These are phyloP conservation scores for Diloba caeruleocephala DNA, from an alignment of 2,888 invertebrate genomes.

Conservation along the genomic window DNA sequence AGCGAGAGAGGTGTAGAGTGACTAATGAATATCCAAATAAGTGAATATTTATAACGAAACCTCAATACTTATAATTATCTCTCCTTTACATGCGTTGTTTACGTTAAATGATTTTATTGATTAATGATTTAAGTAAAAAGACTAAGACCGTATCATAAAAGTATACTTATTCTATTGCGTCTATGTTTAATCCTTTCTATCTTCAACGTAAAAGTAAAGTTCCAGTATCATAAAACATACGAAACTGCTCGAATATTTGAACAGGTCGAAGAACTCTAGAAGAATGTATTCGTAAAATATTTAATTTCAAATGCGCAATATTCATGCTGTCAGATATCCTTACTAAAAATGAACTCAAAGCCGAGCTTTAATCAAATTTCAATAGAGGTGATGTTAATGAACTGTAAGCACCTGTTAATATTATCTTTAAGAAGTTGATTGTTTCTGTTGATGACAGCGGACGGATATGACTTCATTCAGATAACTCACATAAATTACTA, in stretches of 20 bases:
- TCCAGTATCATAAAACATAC: too few relatives aligned
- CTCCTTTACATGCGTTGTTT: not conserved
- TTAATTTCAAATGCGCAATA: too few relatives aligned
- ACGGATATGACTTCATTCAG: slow-evolving; percentile 42
- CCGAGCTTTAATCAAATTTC: slow-evolving; percentile 3
- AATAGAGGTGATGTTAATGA: not conserved
- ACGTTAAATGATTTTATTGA: too few relatives aligned
- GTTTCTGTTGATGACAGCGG: slow-evolving; percentile 21
- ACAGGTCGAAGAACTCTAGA: too few relatives aligned
- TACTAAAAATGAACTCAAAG: not conserved
- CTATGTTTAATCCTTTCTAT: too few relatives aligned
- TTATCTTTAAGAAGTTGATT: slow-evolving; percentile 23
- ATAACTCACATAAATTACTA: slow-evolving; percentile 34
- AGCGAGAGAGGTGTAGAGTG: not conserved
- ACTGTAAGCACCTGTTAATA: slow-evolving; percentile 3
- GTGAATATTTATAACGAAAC: not conserved
- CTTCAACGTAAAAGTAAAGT: too few relatives aligned
- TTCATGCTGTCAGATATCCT: too few relatives aligned
- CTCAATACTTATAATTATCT: not conserved
- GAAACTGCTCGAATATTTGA: too few relatives aligned
- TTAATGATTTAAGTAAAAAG: too few relatives aligned
- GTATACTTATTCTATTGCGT: too few relatives aligned
- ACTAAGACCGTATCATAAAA: too few relatives aligned
- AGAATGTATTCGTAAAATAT: too few relatives aligned
- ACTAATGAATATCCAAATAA: slow-evolving; percentile 1